Conservation (phyloP, 2,888 invertebrate genomes). For the Anoncus sp. region DNA sequence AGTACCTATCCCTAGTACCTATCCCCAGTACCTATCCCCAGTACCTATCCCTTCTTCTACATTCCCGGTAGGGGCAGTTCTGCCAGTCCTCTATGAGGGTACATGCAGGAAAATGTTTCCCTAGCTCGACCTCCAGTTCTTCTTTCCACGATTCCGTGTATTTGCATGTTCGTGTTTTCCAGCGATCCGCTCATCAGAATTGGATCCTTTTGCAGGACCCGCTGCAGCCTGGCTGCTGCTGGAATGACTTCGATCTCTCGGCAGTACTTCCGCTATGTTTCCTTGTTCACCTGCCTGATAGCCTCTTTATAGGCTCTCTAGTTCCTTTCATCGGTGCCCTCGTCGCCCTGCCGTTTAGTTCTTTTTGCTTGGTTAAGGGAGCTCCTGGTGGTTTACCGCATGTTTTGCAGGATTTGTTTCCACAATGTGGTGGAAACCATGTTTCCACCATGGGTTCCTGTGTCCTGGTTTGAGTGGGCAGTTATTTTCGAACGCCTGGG, state of each 20-base stretch:
- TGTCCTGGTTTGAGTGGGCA: no score
- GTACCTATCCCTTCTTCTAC: no score
- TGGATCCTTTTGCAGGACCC: slow-evolving; percentile 18
- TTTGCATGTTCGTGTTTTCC: no score
- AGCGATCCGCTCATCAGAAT: neutral
- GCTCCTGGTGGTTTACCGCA: no score
- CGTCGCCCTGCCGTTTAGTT: neutral
- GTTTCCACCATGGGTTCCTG: no score
- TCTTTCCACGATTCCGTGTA: slow-evolving; percentile 11
- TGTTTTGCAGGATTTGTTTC: no score
- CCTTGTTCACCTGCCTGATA: neutral
- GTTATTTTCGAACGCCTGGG: no score
- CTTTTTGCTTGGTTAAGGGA: no score
- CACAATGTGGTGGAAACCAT: no score
- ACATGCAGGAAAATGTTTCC: slow-evolving; percentile 11
- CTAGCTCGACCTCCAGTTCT: slow-evolving; percentile 5
- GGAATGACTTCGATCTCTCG: neutral
- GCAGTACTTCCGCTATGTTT: slow-evolving; percentile 24
- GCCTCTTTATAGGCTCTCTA: slow-evolving; percentile 15
- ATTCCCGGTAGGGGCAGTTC: no score
- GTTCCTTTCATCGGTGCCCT: neutral
- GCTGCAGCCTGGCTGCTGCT: slow-evolving; percentile 27
- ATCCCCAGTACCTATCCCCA: no score
- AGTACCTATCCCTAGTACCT: no score
- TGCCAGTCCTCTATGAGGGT: neutral